Percentiles rank a stretch among this genome's conserved stretches.
Evolutionary conservation across 2,113 vertebrate species (phyloP).

Genomic region (Petrocephalus microphthalmus): DNA sequence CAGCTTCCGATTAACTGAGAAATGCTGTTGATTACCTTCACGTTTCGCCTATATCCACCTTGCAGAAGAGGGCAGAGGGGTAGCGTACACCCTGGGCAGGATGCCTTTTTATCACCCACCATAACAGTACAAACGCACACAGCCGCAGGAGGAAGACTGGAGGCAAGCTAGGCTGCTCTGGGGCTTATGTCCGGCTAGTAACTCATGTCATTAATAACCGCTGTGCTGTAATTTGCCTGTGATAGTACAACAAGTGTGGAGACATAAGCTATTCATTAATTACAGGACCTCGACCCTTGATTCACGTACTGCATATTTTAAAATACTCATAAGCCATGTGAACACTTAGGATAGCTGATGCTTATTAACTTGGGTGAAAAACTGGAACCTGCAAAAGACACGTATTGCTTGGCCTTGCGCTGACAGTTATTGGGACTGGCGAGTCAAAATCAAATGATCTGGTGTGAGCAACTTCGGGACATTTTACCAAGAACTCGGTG

Average conservation of each 20-base stretch:
- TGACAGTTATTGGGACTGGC: neutral
- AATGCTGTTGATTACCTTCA: neutral
- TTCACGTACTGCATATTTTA: conserved; percentile 1
- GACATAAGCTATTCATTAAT: conserved; percentile 11
- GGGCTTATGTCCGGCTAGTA: neutral
- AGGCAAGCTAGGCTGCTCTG: neutral
- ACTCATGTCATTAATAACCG: neutral
- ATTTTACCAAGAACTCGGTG: neutral
- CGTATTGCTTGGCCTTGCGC: neutral
- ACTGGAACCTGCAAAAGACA: neutral
- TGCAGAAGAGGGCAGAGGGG: neutral
- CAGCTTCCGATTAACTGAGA: neutral
- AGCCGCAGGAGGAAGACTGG: neutral
- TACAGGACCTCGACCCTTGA: neutral
- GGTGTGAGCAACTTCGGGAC: neutral
- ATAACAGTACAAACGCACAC: neutral
- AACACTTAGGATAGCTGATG: neutral
- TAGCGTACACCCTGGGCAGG: neutral
- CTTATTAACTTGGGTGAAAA: neutral
- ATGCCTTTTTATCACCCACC: neutral
- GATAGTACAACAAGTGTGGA: neutral
- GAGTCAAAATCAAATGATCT: neutral
- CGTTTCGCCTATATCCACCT: neutral
- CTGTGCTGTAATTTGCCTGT: conserved; percentile 1
- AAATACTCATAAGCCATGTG: neutral